Evolutionary conservation across 2,113 vertebrate genomes (phyloP), one percentile per base, ranked within the genome.

Genomic region (Falco punctatus): DNA sequence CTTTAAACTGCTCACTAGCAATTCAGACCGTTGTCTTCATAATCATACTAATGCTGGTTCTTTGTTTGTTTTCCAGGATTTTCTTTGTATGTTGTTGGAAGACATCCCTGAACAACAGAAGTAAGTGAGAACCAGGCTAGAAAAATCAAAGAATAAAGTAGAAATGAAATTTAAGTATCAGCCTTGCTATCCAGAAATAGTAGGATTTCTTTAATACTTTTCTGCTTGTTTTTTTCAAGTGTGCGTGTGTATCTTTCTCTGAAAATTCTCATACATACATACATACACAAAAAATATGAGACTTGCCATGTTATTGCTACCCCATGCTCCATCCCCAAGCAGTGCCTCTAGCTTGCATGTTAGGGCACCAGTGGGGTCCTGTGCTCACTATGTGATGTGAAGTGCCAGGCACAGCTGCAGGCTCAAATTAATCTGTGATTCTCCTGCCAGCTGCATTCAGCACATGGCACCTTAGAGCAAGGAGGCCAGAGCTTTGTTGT

Each of bases 71-170:
- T 96, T 97, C 84, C 95, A 99, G 99, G 99, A 99, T 98, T 99
- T 99, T 96, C 98, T 99, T 96, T 98, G 94, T 96, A 99, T 99
- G 98, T 95, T 99, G 77, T 97, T 99, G 98, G 98, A 98, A 91
- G 98, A 97, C 64, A 98, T 98, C 95, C 98, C 99, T 94, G 97
- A 98, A 98, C 96, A 99, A 93, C 98, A 98, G 97, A 92, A 97
- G 99, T 99, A 97, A 97, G 98, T 97, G 79, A 89, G 83, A 94
- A 62, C 54, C 44, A 73, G 54, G 38, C 38, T 94, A 51, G n/a
- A 87, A 85, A 92, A 87, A 21, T 73, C 15, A 58, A 74, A 78
- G 6, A 78, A 51, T 11, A 69, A 71, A 5, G 2, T 32, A 62
- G 46, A 84, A 88, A 54, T 40, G 17, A 54, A 20, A 64, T 81